Base-by-base conservation (phyloP, 2,888 invertebrate genomes). In the Leptopilina syphax region DNA sequence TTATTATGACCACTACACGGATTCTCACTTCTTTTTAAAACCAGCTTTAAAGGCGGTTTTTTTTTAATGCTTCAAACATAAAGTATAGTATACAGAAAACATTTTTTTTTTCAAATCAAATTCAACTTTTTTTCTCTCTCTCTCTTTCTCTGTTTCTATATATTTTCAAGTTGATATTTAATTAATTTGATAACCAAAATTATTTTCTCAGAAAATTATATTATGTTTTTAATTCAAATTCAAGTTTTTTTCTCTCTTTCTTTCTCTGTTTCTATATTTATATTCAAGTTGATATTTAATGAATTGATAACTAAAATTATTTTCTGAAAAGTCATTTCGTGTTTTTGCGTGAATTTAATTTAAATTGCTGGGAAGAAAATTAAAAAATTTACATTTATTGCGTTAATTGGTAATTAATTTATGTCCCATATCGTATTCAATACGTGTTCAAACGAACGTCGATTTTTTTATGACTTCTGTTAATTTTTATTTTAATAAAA, bases 21-120 rank as follows among this genome's bases (percentile, higher is more conserved):
- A 34, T 65, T 34, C 34, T 12, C 65, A 65, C 41, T 65, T 41
- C 27, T 65, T 12, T 34, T 65, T 65, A 65, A 65, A 65, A 65
- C 18, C 2, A 0, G 24, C 10, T 68, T 50, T 24, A 50, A 24
- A 68, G 50, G n/a, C 18, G 50, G 24, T 50, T 50, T 66, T 27
- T 66, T 27, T 18, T 47, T 50, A 50, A 47, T 50, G 63, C 24
- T 24, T 10, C 47, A 24, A 24, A 68, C 5, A 70, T 13, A 10
- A 65, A 27, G 5, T 6, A 12, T 41, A 27, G 18, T 1, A 65
- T 24, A 12, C 34, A 65, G 44, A 44, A 5, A 44, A 44, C 27
- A 27, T 65, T 8, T 1, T 65, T 41, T 12, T 65, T 65, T 65
- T 65, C 2, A 12, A 9, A 65, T 18, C n/a, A 65, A 65, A 27